Base-by-base conservation (phyloP, 2,113 vertebrate genomes). In the Bubalus kerabau region DNA sequence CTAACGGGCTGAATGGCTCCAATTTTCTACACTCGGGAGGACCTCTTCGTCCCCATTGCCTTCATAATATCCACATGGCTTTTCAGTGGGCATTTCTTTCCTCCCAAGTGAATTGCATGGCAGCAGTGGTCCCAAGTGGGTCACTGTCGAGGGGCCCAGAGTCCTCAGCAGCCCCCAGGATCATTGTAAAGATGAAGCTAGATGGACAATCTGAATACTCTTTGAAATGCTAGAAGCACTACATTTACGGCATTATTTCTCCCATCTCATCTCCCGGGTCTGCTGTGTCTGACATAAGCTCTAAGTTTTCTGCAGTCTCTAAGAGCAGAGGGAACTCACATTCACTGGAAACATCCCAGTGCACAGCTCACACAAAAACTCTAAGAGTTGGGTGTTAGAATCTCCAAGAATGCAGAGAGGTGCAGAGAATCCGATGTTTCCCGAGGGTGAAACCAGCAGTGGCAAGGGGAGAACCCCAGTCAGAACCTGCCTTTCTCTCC, bases 1-100 rank as follows among this genome's bases (percentile, higher is more conserved):
- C 91, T 90, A 13, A 23, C 48, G 71, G 87, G 46, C 93, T 90
- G 56, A 95, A 95, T 74, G 94, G 86, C 85, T 97, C 83, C 64
- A 91, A 76, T 93, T 95, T 93, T 96, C 95, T 80, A 84, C 78
- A 80, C 46, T 43, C 40, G 23, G 64, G 78, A 94, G 30, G 74
- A 84, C 52, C 93, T 97, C 92, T 85, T 10, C 59, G 78, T 56
- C 80, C 62, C 71, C 48, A 57, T 57, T 36, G 17, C 64, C 50
- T 81, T 78, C 50, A 14, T 36, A 56, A 90, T n/a, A 92, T 43
- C 84, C 86, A 62, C 28, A 59, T 90, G 87, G 71, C 80, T 96
- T 91, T 92, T 84, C 15, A 78, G 74, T 67, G 43, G 54, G 24
- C 56, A 94, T 90, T 87, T 50, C 26, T 87, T 87, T 85, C 62